A percentile compares a stretch with the other conserved stretches of the same genome.
These are phyloP conservation scores for Polypterus bichir DNA, from an alignment of 2,113 vertebrate genomes.

Conservation along the genomic window DNA sequence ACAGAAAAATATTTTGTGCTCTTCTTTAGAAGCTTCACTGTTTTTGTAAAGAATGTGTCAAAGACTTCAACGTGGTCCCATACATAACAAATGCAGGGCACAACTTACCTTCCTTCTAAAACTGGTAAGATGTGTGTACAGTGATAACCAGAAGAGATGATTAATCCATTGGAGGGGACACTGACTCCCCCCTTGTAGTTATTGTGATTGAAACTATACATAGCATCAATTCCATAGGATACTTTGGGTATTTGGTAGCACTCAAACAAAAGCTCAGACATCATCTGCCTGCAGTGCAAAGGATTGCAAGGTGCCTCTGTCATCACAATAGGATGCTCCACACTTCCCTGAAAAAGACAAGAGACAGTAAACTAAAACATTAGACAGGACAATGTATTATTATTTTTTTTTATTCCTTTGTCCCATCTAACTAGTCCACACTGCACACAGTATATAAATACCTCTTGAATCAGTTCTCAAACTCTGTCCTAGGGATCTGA, in stretches of 20 bases:
- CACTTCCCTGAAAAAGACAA: slow-evolving; percentile 42
- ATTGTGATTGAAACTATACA: slow-evolving; percentile 83
- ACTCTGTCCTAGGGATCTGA: too few relatives aligned
- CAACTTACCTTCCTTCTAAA: slow-evolving; percentile 75
- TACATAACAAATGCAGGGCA: background rate
- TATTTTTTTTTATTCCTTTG: too few relatives aligned
- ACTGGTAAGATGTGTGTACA: slow-evolving; percentile 85
- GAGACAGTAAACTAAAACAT: too few relatives aligned
- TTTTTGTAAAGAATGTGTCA: too few relatives aligned
- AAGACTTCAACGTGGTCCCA: too few relatives aligned
- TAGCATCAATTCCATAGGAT: slow-evolving; percentile 76
- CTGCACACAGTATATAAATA: too few relatives aligned
- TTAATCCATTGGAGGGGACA: slow-evolving; percentile 55
- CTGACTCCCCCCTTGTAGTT: slow-evolving; percentile 29
- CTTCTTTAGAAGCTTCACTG: too few relatives aligned
- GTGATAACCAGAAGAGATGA: slow-evolving; percentile 84
- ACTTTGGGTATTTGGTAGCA: slow-evolving; percentile 81
- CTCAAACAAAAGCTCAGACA: slow-evolving; percentile 85
- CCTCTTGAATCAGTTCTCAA: too few relatives aligned
- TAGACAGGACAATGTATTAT: too few relatives aligned
- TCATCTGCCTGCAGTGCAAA: slow-evolving; percentile 57
- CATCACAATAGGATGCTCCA: slow-evolving; percentile 59
- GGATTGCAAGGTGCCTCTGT: slow-evolving; percentile 65
- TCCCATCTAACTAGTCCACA: too few relatives aligned
- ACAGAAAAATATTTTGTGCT: too few relatives aligned